Evolutionary conservation across 1,140 invertebrate species (phyloP), one percentile per base, ranked within the genome.

Genomic region (Drosophila grimshawi): DNA sequence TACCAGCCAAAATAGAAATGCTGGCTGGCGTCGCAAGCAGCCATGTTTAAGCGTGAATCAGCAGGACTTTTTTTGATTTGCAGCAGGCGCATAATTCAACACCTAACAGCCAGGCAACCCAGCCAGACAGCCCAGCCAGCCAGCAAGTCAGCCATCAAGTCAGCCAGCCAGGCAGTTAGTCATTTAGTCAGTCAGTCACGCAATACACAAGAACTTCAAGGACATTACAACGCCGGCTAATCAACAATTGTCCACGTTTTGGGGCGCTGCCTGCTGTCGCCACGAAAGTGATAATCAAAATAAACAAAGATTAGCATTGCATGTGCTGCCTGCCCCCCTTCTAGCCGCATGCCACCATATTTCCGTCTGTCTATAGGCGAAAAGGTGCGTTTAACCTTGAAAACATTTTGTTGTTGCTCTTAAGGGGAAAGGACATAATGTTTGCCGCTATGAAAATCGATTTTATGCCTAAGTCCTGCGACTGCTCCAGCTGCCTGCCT

Each of bases 281-380:
- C 49, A 69, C 85, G 80, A 88, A 89, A 75, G 75, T 70, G 80
- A 89, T 88, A 89, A 88, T 89, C 85, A 88, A 88, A 88, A 88
- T 89, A 88, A 88, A 89, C 80, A 83, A 52, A 88, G 72, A 81
- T 86, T 82, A 83, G 46, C 82, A 60, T 63, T 63, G 70, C 68
- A 46, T 51, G 43, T 65, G 43, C 19, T 55, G 53, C 27, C 29
- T 33, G 30, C 8, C 33, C 30, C 32, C 35, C 32, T n/a, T 48
- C 35, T 19, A 11, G 27, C 8, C 30, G 29, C 7, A 19, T 19
- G 19, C 19, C 19, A 19, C 4, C 10, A n/a, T 8, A 4, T 51
- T 19, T 10, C 29, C 56, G 59, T 19, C 41, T 70, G 51, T 3
- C 8, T 37, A 41, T 37, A 8, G 7, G 35, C 53, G 49, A 41